Evolutionary conservation across 2,113 vertebrate species (phyloP).

Genomic region (Caranx melampygus): DNA sequence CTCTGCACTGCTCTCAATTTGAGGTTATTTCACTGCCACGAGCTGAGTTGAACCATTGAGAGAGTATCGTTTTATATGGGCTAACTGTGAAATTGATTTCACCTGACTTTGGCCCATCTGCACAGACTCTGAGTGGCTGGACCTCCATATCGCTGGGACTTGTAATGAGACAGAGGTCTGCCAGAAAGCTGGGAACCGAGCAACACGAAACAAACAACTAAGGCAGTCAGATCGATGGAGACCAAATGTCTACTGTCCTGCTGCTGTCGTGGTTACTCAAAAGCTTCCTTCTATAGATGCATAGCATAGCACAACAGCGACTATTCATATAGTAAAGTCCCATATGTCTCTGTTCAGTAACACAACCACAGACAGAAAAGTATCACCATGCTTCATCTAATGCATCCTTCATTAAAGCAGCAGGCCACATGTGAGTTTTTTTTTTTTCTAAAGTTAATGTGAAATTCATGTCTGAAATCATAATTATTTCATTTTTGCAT

Average conservation of each 20-base stretch:
- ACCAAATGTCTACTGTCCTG: conserved; percentile 3
- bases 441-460: no score
- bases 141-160: conserved; percentile 21
- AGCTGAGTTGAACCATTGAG: conserved; percentile 31
- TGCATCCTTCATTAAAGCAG: not conserved
- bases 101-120: conserved; percentile 40
- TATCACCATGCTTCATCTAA: not conserved
- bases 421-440: not conserved
- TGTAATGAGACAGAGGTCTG: conserved; percentile 31
- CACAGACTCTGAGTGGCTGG: conserved; percentile 25
- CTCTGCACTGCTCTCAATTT: conserved; percentile 13
- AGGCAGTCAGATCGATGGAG: conserved; percentile 14
- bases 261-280: conserved; percentile 3
- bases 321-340: not conserved
- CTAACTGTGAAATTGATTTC: conserved; percentile 54
- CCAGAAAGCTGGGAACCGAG: conserved; percentile 15
- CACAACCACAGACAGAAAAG: not conserved
- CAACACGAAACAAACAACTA: conserved; percentile 12
- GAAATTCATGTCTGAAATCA: no score
- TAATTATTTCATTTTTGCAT: not conserved
- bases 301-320: not conserved
- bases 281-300: not conserved
- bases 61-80: conserved; percentile 19
- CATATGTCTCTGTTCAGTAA: not conserved
- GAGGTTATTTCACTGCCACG: conserved; percentile 27